phyloP scores from a whole-genome alignment of 1,140 invertebrate genomes.

The Drosophila lacteicornis region DNA sequence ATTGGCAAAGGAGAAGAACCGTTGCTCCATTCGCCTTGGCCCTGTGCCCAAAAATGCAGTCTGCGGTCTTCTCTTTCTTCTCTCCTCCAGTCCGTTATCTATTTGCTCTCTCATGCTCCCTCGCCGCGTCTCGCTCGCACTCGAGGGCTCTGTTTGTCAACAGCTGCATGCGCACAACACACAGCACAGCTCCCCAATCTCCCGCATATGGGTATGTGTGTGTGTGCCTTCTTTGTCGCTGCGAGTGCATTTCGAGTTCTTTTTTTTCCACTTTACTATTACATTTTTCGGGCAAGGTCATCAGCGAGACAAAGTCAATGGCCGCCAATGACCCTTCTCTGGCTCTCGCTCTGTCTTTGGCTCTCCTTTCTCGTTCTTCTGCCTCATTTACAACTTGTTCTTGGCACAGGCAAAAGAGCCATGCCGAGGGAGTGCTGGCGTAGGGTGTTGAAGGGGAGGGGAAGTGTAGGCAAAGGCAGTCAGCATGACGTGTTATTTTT shows the following conservation, averaged over 20 bases:
- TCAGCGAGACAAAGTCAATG: constrained; percentile 84
- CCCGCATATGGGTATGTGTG: constrained; percentile 1
- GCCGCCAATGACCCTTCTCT: constrained; percentile 82
- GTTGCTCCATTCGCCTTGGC: constrained; percentile 72
- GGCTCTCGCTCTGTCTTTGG: constrained; percentile 24
- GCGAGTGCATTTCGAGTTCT: constrained; percentile 56
- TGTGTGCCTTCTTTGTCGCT: constrained; percentile 20
- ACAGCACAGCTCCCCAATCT: constrained; percentile 43
- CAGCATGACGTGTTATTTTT: constrained; percentile 79
- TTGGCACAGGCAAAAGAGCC: constrained; percentile 57
- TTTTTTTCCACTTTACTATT: constrained; percentile 57
- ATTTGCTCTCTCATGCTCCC: constrained; percentile 9
- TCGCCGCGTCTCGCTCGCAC: constrained; percentile 4
- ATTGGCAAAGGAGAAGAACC: constrained; percentile 36
- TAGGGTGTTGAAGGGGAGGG: neutral
- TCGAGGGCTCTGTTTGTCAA: constrained; percentile 48
- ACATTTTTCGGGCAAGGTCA: constrained; percentile 85
- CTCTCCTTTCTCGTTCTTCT: constrained; percentile 43
- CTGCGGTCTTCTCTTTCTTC: constrained; percentile 6
- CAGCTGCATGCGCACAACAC: constrained; percentile 64
- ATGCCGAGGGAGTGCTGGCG: neutral
- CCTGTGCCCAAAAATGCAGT: constrained; percentile 59
- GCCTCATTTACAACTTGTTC: constrained; percentile 82
- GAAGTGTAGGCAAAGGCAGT: constrained; percentile 45
- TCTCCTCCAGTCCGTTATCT: neutral